These are phyloP conservation scores for Parascotia fuliginaria DNA, from an alignment of 2,888 invertebrate genomes.

Conservation along the genomic window DNA sequence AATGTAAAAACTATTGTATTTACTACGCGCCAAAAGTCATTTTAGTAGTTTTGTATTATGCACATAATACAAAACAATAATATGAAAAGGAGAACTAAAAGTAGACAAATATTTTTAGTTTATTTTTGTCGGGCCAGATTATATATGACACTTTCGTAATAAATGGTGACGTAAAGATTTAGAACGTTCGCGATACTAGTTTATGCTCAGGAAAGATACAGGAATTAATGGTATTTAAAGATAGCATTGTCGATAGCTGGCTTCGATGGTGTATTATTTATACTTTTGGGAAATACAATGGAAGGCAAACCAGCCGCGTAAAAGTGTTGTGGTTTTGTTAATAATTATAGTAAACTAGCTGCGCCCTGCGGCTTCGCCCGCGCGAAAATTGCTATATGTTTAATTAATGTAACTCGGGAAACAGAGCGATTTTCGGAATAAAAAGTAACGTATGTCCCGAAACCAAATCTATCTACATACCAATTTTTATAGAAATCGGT, in stretches of 20 bases:
- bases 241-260: constrained; percentile 41
- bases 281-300: constrained; percentile 15
- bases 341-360: no score
- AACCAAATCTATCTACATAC: no score
- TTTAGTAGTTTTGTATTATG: constrained; percentile 3
- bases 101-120: constrained; percentile 33
- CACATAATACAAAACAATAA: no score
- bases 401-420: no score
- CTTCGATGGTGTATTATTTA: constrained; percentile 3
- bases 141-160: constrained; percentile 46
- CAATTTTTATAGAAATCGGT: no score
- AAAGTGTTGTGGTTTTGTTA: not conserved
- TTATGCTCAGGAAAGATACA: constrained; percentile 65
- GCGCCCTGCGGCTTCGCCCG: no score
- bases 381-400: no score
- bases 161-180: constrained; percentile 54
- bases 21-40: not conserved
- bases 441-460: no score
- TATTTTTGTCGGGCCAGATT: constrained; percentile 40
- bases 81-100: constrained; percentile 14
- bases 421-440: no score
- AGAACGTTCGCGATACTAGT: constrained; percentile 48
- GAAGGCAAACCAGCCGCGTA: not conserved
- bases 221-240: constrained; percentile 52
- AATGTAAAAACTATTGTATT: constrained; percentile 1